phyloP scores from a whole-genome alignment of 2,113 vertebrate genomes.

The Aleadryas rufinucha region DNA sequence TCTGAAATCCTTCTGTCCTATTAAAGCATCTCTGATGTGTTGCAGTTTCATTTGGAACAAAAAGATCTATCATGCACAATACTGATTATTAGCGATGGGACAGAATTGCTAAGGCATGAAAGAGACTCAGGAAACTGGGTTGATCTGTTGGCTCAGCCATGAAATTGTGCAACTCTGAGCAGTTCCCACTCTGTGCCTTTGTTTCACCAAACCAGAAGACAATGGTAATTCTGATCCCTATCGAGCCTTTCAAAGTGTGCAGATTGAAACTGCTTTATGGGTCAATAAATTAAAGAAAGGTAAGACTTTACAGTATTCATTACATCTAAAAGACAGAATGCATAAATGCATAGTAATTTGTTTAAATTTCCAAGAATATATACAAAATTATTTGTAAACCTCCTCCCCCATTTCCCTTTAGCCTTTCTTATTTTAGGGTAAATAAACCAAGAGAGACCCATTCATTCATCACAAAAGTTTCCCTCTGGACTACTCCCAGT shows the following conservation, averaged over 20 bases:
- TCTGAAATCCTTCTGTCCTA: background rate
- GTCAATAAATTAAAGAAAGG: background rate
- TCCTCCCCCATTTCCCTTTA: background rate
- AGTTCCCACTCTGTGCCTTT: background rate
- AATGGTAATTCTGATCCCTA: background rate
- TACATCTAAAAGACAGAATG: background rate
- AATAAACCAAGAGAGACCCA: background rate
- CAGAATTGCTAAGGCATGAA: background rate
- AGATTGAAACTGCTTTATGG: background rate
- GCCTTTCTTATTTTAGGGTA: background rate
- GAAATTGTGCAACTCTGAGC: background rate
- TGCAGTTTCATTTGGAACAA: background rate
- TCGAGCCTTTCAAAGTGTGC: background rate
- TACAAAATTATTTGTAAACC: background rate
- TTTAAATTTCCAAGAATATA: background rate
- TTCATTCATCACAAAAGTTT: background rate
- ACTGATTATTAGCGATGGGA: background rate
- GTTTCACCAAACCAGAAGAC: background rate
- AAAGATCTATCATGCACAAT: background rate
- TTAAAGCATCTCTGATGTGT: background rate
- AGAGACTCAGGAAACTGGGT: background rate
- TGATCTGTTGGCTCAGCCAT: background rate
- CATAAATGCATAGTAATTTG: background rate
- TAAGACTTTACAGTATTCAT: background rate
- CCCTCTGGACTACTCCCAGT: background rate